Evolutionary conservation across 2,888 invertebrate genomes (phyloP).

Genomic region (Stenolophus ochropezus): DNA sequence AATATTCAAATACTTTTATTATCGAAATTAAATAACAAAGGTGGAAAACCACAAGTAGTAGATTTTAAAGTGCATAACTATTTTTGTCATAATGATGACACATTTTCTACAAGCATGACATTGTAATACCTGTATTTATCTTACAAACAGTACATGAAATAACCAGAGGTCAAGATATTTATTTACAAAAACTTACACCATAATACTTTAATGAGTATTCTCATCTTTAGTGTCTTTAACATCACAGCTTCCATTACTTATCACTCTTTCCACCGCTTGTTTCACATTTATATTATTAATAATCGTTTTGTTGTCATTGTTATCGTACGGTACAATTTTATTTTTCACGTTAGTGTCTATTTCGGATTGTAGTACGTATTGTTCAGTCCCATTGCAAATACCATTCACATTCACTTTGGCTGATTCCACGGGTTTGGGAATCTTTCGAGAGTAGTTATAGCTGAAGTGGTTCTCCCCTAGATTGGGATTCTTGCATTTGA

Average conservation of each 20-base stretch:
- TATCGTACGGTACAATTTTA: slow-evolving; percentile 19
- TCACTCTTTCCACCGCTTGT: neutral
- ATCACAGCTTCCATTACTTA: slow-evolving; percentile 19
- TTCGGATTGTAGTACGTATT: slow-evolving; percentile 52
- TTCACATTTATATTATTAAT: slow-evolving; percentile 12
- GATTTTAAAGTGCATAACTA: neutral
- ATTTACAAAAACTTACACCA: slow-evolving; percentile 8
- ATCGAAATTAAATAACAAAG: no score
- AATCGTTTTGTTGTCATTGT: slow-evolving; percentile 30
- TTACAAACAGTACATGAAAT: slow-evolving; percentile 19
- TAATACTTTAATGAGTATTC: slow-evolving; percentile 44
- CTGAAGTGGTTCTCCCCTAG: slow-evolving; percentile 63
- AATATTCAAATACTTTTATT: no score
- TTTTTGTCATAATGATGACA: neutral
- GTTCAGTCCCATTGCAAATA: slow-evolving; percentile 52
- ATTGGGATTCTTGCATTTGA: slow-evolving; percentile 81
- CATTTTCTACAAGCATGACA: neutral
- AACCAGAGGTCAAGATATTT: slow-evolving; percentile 8
- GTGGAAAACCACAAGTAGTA: neutral
- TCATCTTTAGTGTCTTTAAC: slow-evolving; percentile 4
- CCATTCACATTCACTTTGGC: slow-evolving; percentile 21
- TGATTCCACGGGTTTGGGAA: slow-evolving; percentile 35
- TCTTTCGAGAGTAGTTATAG: slow-evolving; percentile 46
- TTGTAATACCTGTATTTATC: slow-evolving; percentile 2
- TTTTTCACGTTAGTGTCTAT: slow-evolving; percentile 30